These are phyloP conservation scores for Enoplosus armatus DNA, from an alignment of 2,797 vertebrate species.

Conservation along the genomic window DNA sequence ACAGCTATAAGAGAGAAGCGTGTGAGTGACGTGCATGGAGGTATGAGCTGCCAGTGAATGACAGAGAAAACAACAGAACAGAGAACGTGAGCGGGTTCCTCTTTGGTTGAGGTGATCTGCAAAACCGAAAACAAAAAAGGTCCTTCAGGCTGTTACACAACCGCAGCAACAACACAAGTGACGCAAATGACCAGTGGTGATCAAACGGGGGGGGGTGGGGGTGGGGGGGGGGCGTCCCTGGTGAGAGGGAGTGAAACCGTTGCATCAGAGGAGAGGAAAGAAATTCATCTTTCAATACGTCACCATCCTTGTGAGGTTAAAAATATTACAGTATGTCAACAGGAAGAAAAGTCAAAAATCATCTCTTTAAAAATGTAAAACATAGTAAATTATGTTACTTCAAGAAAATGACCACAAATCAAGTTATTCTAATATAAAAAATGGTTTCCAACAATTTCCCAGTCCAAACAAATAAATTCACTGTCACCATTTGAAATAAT, in stretches of 20 bases:
- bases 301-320: neutral
- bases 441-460: conserved; percentile 29
- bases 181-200: conserved; percentile 48
- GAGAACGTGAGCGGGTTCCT: conserved; percentile 35
- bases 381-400: neutral
- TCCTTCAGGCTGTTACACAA: conserved; percentile 64
- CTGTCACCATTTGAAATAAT: conserved; percentile 83
- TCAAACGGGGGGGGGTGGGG: conserved; percentile 46
- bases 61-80: conserved; percentile 48
- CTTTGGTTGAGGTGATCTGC: conserved; percentile 56
- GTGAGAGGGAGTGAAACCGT: conserved; percentile 54
- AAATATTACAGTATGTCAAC: neutral
- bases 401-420: conserved; percentile 50
- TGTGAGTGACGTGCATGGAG: conserved; percentile 16
- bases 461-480: conserved; percentile 92
- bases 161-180: conserved; percentile 47
- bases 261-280: conserved; percentile 42
- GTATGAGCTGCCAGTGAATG: conserved; percentile 39
- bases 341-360: neutral
- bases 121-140: conserved; percentile 55
- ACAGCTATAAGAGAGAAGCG: conserved; percentile 42
- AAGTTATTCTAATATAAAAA: conserved; percentile 79
- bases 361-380: neutral
- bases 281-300: neutral
- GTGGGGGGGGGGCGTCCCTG: conserved; percentile 35